Base-by-base conservation (phyloP, 1,140 invertebrate species). In the Drosophila sechellia region DNA sequence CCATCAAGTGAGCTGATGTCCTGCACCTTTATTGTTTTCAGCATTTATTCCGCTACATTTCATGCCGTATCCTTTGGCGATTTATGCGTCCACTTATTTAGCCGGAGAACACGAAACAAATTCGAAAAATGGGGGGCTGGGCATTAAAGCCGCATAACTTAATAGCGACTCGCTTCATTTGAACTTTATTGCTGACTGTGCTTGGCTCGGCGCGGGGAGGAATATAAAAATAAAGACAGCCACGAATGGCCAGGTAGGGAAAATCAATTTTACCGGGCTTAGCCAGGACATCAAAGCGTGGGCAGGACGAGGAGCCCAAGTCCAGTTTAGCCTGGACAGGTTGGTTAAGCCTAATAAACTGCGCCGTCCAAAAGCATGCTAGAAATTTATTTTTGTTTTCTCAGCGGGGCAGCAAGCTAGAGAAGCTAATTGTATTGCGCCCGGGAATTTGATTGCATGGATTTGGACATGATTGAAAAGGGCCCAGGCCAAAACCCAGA, bases 211-310 rank as follows among this genome's bases (percentile, higher is more conserved):
- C 12, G 45, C 3, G 15, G 50, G 79, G 65, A 57, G 53, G 42
- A 45, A 45, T 11, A 78, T 68, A 86, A 60, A 68, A 60, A 70
- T 52, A 65, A 71, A 80, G 58, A 71, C 45, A 71, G 57, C 53
- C 22, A 25, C 22, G 27, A 17, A 35, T 20, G 63, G 63, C 22
- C 46, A 45, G 39, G 64, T 46, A 64, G 58, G 61, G 63, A 78
- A 89, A 90, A 90, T 90, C 86, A 90, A 90, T 90, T 90, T 90
- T 60, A 57, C 69, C 55, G 52, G 86, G 87, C 87, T 90, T 90
- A 83, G 75, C 48, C 53, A 57, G 63, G 76, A 90, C 86, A 83
- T 81, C 86, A 90, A 90, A 90, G 86, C 86, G 69, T 79, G 63
- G 69, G 78, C 66, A 69, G 71, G 54, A 45, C 40, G 48, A 11